Evolutionary conservation across 2,113 vertebrate species (phyloP), one percentile per base, ranked within the genome.

Genomic region (Marmota flaviventris): DNA sequence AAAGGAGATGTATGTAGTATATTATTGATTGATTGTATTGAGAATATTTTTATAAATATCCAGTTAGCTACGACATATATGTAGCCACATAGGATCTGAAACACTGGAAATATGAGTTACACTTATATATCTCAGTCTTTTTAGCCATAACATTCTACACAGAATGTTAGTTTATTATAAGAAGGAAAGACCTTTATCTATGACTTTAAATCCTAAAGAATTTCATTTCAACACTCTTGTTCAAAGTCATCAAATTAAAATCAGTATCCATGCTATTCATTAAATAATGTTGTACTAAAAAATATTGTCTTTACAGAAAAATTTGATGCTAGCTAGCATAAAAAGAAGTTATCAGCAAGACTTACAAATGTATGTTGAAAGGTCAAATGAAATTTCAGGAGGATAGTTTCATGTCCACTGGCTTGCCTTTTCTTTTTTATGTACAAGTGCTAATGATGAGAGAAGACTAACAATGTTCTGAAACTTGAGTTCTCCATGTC

Each of bases 251-350:
- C 58, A 90, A 92, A 61, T 85, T 81, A 89, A 93, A 79, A 51
- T 65, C 2, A 42, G 63, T 72, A 25, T 29, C n/a, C 3, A 20
- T 37, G 32, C 12, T 76, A 73, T 53, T 72, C 14, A 16, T 67
- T 20, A 42, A 81, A 89, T 45, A 37, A 20, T 93, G 2, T 76
- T 45, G 45, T 45, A 45, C 29, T 1, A 53, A 91, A 32, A 13
- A 69, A 2, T 4, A 82, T 75, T 91, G 5, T 84, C n/a, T 85
- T 97, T 96, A 75, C 9, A 56, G 22, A 91, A 96, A 89, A 2
- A 86, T 8, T 77, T 85, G 13, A 61, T 87, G 8, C 13, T 85
- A 69, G 32, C 11, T 85, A n/a, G 8, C 58, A 69, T 61, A 70
- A 73, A 79, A 83, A 78, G 14, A 39, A 78, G 5, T 58, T 8